phyloP scores from a whole-genome alignment of 1,140 invertebrate genomes.

The Brachionus koreanus region DNA sequence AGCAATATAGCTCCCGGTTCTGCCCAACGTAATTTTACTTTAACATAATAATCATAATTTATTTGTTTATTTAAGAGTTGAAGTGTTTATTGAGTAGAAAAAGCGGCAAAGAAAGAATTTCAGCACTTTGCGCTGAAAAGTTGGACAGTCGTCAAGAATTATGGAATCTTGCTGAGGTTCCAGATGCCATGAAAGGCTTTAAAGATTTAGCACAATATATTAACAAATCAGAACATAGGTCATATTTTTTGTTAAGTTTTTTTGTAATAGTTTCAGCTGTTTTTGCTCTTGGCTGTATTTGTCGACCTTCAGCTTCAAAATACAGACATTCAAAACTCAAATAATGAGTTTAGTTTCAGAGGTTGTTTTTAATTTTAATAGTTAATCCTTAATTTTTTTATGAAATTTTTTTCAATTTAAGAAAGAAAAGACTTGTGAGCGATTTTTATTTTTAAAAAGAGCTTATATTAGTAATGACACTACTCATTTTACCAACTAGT shows the following conservation, averaged over 20 bases:
- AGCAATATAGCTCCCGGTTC: slow-evolving; percentile 74
- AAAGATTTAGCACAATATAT: slow-evolving; percentile 35
- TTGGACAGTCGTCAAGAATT: slow-evolving; percentile 5
- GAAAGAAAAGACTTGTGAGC: no score
- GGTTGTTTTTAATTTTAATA: background rate
- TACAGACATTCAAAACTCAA: background rate
- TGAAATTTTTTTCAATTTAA: background rate
- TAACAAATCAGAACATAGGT: slow-evolving; percentile 35
- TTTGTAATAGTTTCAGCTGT: background rate
- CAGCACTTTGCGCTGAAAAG: background rate
- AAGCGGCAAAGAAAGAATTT: background rate
- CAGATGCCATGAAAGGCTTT: background rate
- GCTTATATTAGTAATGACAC: no score
- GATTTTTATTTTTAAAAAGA: background rate
- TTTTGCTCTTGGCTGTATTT: slow-evolving; percentile 11
- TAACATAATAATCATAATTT: background rate
- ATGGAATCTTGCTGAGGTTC: slow-evolving; percentile 24
- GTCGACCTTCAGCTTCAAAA: background rate
- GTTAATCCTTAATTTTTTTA: background rate
- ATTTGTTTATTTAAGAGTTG: slow-evolving; percentile 1
- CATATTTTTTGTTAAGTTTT: slow-evolving; percentile 26
- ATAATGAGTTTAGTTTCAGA: background rate
- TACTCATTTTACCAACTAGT: no score
- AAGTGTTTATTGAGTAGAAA: slow-evolving; percentile 12
- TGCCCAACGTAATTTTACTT: slow-evolving; percentile 43